A percentile compares a stretch with the other conserved stretches of the same genome.
Evolutionary conservation across 2,888 invertebrate genomes (phyloP).

Genomic region (Aproaerema taeniolella): DNA sequence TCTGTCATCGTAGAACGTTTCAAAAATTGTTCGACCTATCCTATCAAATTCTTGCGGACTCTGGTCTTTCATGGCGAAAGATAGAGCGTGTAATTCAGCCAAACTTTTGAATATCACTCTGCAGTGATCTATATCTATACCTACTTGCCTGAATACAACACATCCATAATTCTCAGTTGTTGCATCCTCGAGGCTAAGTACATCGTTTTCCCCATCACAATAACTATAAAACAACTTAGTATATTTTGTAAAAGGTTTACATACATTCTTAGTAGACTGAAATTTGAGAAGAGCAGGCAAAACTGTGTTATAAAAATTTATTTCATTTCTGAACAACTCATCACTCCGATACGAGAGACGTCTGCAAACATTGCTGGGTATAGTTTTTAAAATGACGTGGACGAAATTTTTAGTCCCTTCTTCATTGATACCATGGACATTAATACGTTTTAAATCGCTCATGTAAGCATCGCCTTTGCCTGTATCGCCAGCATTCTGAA

Average conservation of each 20-base stretch:
- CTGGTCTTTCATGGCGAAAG: slow-evolving; percentile 77
- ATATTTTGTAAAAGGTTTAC: slow-evolving; percentile 72
- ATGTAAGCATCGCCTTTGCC: slow-evolving; percentile 84
- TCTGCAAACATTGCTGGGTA: slow-evolving; percentile 80
- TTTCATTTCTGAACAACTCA: slow-evolving; percentile 85
- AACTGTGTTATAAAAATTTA: slow-evolving; percentile 78
- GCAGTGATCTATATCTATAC: slow-evolving; percentile 70
- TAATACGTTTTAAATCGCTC: slow-evolving; percentile 79
- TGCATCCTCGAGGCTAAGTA: slow-evolving; percentile 76
- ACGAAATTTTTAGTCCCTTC: slow-evolving; percentile 41
- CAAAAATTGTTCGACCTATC: slow-evolving; percentile 56
- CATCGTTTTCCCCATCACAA: slow-evolving; percentile 74
- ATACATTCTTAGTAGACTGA: slow-evolving; percentile 45
- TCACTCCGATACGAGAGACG: slow-evolving; percentile 80
- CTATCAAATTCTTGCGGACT: slow-evolving; percentile 64
- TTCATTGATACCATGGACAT: slow-evolving; percentile 61
- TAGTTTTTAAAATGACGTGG: slow-evolving; percentile 80
- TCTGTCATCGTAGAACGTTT: slow-evolving; percentile 77
- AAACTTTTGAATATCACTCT: slow-evolving; percentile 65
- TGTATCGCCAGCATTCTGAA: slow-evolving; percentile 60
- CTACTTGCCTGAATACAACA: slow-evolving; percentile 65
- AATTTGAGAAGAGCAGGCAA: slow-evolving; percentile 65
- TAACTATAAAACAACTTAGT: slow-evolving; percentile 60
- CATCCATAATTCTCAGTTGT: slow-evolving; percentile 45
- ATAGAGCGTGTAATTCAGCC: slow-evolving; percentile 78